Conservation (phyloP, 2,888 invertebrate genomes). For the Rugalucina vietnamica region DNA sequence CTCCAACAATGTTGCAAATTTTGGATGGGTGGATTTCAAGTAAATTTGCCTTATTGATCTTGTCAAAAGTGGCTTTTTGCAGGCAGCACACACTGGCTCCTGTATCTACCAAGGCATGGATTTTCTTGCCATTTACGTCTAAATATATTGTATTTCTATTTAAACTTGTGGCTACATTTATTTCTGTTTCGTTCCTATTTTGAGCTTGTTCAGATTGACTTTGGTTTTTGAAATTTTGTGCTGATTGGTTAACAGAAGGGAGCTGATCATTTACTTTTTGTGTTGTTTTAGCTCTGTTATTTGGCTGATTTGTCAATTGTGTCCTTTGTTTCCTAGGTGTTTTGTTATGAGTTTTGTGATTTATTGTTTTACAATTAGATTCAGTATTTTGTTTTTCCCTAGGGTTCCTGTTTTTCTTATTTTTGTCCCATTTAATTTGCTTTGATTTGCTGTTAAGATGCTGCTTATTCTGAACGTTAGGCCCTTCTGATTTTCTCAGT, state of each 20-base stretch:
- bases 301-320: neutral
- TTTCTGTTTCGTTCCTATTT: neutral
- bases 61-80: neutral
- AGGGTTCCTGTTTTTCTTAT: too few relatives aligned
- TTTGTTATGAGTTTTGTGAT: neutral
- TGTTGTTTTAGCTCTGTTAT: neutral
- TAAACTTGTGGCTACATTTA: neutral
- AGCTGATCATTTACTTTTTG: neutral
- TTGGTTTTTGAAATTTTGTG: too few relatives aligned
- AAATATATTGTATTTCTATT: slow-evolving; percentile 18
- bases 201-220: too few relatives aligned
- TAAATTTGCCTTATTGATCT: neutral
- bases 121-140: neutral
- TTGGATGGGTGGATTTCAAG: neutral
- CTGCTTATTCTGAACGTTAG: neutral
- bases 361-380: neutral
- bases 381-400: too few relatives aligned
- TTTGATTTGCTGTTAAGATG: neutral
- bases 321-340: neutral
- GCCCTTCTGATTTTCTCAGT: neutral
- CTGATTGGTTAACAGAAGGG: neutral
- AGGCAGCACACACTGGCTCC: slow-evolving; percentile 27
- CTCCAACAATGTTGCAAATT: slow-evolving; percentile 1
- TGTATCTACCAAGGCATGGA: slow-evolving; percentile 18
- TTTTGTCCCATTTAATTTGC: too few relatives aligned